Base-by-base conservation (phyloP, 2,113 vertebrate genomes). In the Athene noctua region DNA sequence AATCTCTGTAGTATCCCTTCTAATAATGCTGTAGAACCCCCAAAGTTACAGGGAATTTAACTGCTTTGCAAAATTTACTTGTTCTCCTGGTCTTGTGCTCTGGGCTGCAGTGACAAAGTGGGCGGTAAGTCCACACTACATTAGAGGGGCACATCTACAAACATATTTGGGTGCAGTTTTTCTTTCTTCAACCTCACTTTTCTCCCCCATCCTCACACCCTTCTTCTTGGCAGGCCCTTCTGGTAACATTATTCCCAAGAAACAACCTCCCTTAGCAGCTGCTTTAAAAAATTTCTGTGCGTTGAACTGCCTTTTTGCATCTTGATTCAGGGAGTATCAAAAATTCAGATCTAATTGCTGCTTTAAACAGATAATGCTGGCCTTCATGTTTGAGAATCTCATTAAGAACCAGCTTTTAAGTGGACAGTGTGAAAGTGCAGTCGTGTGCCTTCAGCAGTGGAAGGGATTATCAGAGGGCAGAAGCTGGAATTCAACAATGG, bases 1-100 rank as follows among this genome's bases (percentile, higher is more conserved):
- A 97, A 97, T 97, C 92, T 97, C 62, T 77, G 66, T 89, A 80
- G 55, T 70, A 90, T 91, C 90, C 71, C 16, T 83, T 87, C 47
- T 80, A 94, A 91, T 86, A 83, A 71, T n/a, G 42, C 34, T 26
- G 2, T 1, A 62, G 62, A 71, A 62, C 32, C 70, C 88, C 49
- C 42, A 67, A 95, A 95, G 73, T 94, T 82, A 55, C 58, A 87
- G 63, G 74, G 59, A 85, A 51, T 57, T 96, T 61, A 91, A 70
- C 26, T 36, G 75, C 58, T 81, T 61, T 94, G 72, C 86, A 79
- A 63, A 80, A 92, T 66, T 65, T 6, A 58, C 19, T 81, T 52
- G 22, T 46, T 54, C 22, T 80, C 32, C 30, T 58, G 59, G 9
- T 54, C 29, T 20, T 22, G 34, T 21, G 65, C 51, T 70, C 49